Evolutionary conservation across 2,888 invertebrate species (phyloP), one percentile per base, ranked within the genome.

Genomic region (Dryobota labecula): DNA sequence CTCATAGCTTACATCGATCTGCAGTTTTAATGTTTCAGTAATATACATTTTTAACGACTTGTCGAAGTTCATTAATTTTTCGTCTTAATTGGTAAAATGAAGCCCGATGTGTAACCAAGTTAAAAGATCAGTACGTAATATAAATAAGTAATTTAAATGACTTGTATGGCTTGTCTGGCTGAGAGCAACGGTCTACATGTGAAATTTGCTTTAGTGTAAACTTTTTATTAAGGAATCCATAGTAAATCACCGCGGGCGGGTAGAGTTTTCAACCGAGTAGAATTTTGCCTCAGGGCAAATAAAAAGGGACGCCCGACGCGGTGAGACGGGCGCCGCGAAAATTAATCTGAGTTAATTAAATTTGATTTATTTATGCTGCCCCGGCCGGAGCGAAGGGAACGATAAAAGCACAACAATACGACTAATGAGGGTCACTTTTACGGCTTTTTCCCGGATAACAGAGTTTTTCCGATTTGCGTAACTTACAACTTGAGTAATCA

Each of bases 271-370:
- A 89, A 88, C 89, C 84, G 89, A 90, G 84, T 84, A 86, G 86
- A 92, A 91, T 91, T 93, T 92, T 91, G 90, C 91, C 90, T 91
- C 85, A 84, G 90, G 94, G 93, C 92, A 89, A 93, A 94, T 94
- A 94, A 94, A 94, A 95, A 94, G 94, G 94, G 94, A 91, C 90
- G 91, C 83, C 80, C 75, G 81, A 78, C 85, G 88, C 87, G 88
- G 89, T 75, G 88, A 88, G 87, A 91, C 88, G 90, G 90, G 91
- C 87, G 91, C 92, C 90, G 94, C 92, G 95, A 94, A 95, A 95
- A 96, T 95, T 95, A 96, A 96, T 96, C 94, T 94, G 92, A 94
- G 95, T 95, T 96, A 96, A 96, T 96, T 96, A 96, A 96, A 95
- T 95, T 95, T 95, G 93, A 95, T 95, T 96, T 96, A 96, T 95